Evolutionary conservation across 2,888 invertebrate genomes (phyloP).

Genomic region (Coleophora deauratella): DNA sequence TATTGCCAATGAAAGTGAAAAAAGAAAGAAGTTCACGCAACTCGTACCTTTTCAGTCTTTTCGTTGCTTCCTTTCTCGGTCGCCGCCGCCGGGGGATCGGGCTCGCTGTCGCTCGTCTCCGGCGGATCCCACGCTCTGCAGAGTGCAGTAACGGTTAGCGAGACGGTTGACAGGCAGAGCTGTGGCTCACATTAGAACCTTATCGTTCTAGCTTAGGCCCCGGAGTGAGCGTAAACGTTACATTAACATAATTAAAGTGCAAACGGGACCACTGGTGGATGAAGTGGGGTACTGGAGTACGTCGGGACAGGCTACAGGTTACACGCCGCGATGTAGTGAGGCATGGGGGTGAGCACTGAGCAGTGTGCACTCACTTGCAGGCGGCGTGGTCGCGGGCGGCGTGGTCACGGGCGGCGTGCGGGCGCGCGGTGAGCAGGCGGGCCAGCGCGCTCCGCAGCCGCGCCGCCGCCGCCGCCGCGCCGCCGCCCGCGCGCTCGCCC

Average conservation of each 20-base stretch:
- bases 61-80: conserved; percentile 66
- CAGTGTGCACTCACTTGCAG: conserved; percentile 48
- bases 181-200: no score
- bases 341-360: no score
- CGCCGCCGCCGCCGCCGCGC: conserved; percentile 56
- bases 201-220: no score
- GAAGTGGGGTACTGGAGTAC: no score
- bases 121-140: conserved; percentile 59
- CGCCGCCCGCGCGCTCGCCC: conserved; percentile 56
- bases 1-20: no score
- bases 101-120: conserved; percentile 62
- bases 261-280: no score
- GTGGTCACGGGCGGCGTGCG: conserved; percentile 61
- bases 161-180: no score
- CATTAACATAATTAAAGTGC: no score
- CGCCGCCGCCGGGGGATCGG: conserved; percentile 47
- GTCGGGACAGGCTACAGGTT: no score
- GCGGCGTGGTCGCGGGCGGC: conserved; percentile 58
- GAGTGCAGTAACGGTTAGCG: neutral
- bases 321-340: no score
- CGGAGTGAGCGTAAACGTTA: no score
- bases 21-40: no score
- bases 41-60: conserved; percentile 67
- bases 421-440: conserved; percentile 53
- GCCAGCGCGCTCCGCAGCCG: conserved; percentile 55